Evolutionary conservation across 1,140 invertebrate species (phyloP), one percentile per base, ranked within the genome.

Genomic region (Drosophila pectinifera): DNA sequence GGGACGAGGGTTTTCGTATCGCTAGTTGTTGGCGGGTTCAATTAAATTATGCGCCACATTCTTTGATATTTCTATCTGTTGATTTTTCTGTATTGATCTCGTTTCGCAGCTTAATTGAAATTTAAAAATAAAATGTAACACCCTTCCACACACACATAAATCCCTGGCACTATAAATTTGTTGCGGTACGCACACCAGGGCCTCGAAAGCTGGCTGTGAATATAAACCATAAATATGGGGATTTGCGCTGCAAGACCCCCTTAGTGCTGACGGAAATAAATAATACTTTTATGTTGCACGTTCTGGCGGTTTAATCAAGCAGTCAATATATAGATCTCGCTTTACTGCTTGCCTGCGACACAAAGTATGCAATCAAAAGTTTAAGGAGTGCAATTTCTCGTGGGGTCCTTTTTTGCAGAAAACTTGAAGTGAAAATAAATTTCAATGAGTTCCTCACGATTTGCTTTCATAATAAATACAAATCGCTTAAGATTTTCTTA

Each of bases 351-450:
- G 7, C 14, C 26, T 10, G 36, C 42, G 20, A 34, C 28, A 8
- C 20, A 58, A 51, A 64, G 69, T 51, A 64, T 64, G 51, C 70
- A 75, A 75, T 75, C 26, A 57, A 75, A 74, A 65, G 45, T 65
- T 45, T 74, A 31, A 16, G 31, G 11, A 34, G 38, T 69, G 41
- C 31, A 56, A 55, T 65, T 49, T 65, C 34, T 65, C 24, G 2
- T n/a, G 26, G 24, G 46, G 36, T 20, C 36, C 31, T 64, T 65
- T 49, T 42, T n/a, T n/a, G 3, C 13, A 26, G 18, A 10, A 18
- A 36, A 31, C 14, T 46, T 41, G 10, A 42, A 8, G n/a, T 11
- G 5, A 22, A 6, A 59, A 59, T n/a, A 18, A 24, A 63, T 31
- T 59, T 42, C 5, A 14, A 42, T 58, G 7, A 24, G 13, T 28